Conservation (phyloP, 2,888 invertebrate species). For the Hypsopygia costalis region DNA sequence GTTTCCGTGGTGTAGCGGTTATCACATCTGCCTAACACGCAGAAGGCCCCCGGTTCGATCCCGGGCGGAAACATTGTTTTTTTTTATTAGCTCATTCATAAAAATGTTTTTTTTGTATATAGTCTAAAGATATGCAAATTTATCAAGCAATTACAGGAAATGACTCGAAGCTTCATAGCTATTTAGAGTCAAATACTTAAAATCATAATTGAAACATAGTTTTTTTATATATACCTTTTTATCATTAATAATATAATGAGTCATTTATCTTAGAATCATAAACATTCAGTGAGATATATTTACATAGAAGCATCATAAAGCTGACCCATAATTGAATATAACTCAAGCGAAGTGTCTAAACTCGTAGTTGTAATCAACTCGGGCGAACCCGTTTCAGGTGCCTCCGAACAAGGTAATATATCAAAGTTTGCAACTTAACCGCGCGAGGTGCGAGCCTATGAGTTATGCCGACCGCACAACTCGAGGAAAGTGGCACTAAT, state of each 20-base stretch:
- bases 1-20: slow-evolving; percentile 94
- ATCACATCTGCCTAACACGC: slow-evolving; percentile 96
- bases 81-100: slow-evolving; percentile 12
- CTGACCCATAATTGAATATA: slow-evolving; percentile 17
- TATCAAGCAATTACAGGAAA: too few relatives aligned
- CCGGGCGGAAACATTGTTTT: slow-evolving; percentile 88
- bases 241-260: too few relatives aligned
- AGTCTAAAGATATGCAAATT: too few relatives aligned
- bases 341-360: slow-evolving; percentile 19
- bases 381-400: slow-evolving; percentile 50
- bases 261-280: too few relatives aligned
- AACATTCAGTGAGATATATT: too few relatives aligned
- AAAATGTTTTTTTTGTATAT: too few relatives aligned
- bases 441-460: slow-evolving; percentile 67
- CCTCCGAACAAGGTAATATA: slow-evolving; percentile 50
- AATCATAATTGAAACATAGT: too few relatives aligned
- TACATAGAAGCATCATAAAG: not conserved
- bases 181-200: too few relatives aligned
- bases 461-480: slow-evolving; percentile 70
- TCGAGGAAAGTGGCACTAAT: slow-evolving; percentile 22
- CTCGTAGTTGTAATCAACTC: slow-evolving; percentile 25
- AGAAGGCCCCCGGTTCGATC: slow-evolving; percentile 95
- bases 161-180: too few relatives aligned
- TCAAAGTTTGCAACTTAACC: slow-evolving; percentile 73
- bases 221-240: too few relatives aligned